A percentile compares a stretch with the other conserved stretches of the same genome.
Conservation (phyloP, 2,797 vertebrate species). For the Scomberomorus guttatus region DNA sequence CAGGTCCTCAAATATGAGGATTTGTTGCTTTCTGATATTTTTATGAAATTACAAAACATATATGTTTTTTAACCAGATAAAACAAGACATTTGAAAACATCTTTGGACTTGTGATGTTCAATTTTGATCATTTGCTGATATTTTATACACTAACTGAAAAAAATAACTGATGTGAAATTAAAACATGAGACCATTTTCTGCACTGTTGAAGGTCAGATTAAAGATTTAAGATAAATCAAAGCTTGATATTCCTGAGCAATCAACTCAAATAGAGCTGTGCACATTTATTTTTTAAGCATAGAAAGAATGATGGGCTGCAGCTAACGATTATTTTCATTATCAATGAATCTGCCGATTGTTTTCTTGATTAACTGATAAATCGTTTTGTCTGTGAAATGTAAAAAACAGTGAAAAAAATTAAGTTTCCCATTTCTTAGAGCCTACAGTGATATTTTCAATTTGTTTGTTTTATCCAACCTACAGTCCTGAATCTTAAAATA, state of each 20-base stretch:
- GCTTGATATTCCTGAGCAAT: background rate
- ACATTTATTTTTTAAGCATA: background rate
- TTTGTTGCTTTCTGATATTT: background rate
- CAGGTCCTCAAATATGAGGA: background rate
- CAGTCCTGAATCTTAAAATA: too few species aligned
- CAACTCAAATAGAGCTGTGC: background rate
- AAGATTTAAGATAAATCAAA: background rate
- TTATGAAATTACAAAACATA: too few species aligned
- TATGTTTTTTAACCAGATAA: background rate
- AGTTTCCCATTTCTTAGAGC: too few species aligned
- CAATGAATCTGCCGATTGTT: too few species aligned
- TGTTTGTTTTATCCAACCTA: background rate
- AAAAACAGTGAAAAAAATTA: too few species aligned
- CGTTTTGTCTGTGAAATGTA: too few species aligned
- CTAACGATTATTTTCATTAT: too few species aligned
- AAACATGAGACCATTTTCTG: background rate
- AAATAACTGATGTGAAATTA: background rate
- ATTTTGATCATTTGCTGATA: background rate
- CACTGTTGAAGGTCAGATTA: background rate
- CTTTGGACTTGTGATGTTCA: background rate
- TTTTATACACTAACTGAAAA: background rate
- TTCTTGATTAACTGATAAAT: too few species aligned
- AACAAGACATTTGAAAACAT: background rate
- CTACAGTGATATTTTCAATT: background rate
- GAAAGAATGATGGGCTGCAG: too few species aligned